Percentiles rank a stretch among this genome's conserved stretches.
These are phyloP conservation scores for Cephalopterus ornatus DNA, from an alignment of 2,113 vertebrate species.

Conservation along the genomic window DNA sequence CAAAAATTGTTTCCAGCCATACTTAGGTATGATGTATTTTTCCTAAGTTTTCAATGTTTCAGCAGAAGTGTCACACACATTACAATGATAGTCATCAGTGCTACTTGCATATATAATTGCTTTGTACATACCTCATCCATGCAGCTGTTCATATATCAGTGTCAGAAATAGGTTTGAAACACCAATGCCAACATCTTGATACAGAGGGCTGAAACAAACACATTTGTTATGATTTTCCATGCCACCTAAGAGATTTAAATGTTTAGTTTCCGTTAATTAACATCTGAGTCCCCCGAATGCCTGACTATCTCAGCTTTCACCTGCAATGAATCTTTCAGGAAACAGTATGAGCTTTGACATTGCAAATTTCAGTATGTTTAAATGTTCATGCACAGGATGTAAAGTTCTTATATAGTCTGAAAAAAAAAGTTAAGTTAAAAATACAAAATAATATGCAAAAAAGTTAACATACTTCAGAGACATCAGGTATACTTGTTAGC, in stretches of 20 bases:
- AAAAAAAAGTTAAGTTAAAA: background rate
- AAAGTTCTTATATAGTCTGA: background rate
- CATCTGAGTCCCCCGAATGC: background rate
- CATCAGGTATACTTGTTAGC: constrained; percentile 59
- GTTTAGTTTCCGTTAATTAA: background rate
- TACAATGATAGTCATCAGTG: background rate
- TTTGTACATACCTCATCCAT: background rate
- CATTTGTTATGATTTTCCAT: background rate
- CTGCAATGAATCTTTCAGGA: background rate
- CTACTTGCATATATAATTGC: background rate
- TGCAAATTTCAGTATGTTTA: background rate
- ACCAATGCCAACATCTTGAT: background rate
- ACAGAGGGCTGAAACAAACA: background rate
- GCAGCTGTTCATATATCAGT: background rate
- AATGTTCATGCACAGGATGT: background rate
- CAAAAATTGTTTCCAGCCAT: background rate
- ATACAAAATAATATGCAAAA: background rate
- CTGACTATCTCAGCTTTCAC: background rate
- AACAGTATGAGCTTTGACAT: background rate
- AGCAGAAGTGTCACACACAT: background rate
- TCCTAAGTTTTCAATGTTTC: background rate
- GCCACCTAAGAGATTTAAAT: background rate
- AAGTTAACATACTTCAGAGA: constrained; percentile 18
- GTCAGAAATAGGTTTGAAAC: background rate
- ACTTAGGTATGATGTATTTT: background rate